A percentile compares a stretch with the other conserved stretches of the same genome.
Evolutionary conservation across 2,797 vertebrate species (phyloP).

Genomic region (Coreius guichenoti): DNA sequence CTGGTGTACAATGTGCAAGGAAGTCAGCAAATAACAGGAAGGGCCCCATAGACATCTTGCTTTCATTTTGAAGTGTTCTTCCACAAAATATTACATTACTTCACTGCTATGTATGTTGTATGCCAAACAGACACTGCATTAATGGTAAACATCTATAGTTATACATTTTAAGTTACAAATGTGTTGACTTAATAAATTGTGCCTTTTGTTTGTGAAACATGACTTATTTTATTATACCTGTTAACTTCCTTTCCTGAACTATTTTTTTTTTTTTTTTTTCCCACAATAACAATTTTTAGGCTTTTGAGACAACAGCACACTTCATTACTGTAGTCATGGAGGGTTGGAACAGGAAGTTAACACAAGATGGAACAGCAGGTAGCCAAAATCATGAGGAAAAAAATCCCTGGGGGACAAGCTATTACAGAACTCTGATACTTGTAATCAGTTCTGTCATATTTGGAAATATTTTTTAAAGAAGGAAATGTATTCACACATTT

Average conservation of each 20-base stretch:
- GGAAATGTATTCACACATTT: neutral
- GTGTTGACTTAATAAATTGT: conserved; percentile 31
- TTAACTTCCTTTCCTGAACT: neutral
- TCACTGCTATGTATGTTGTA: neutral
- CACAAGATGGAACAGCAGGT: neutral
- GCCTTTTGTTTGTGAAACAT: conserved; percentile 30
- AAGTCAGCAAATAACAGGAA: conserved; percentile 51
- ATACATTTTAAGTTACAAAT: neutral
- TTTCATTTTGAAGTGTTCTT: conserved; percentile 22
- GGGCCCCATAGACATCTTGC: neutral
- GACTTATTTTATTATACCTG: neutral
- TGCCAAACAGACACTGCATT: neutral
- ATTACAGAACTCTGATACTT: neutral
- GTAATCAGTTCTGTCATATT: neutral
- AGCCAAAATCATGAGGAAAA: neutral
- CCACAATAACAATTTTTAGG: neutral
- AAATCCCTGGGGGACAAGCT: too few relatives aligned
- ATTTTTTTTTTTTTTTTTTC: neutral
- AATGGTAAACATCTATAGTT: neutral
- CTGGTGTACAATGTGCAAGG: neutral
- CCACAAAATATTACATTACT: neutral
- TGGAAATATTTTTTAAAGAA: neutral
- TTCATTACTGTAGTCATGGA: neutral
- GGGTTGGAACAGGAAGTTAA: neutral
- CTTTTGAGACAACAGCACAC: neutral